Conservation (phyloP, 2,113 vertebrate species). For the Engystomops pustulosus region DNA sequence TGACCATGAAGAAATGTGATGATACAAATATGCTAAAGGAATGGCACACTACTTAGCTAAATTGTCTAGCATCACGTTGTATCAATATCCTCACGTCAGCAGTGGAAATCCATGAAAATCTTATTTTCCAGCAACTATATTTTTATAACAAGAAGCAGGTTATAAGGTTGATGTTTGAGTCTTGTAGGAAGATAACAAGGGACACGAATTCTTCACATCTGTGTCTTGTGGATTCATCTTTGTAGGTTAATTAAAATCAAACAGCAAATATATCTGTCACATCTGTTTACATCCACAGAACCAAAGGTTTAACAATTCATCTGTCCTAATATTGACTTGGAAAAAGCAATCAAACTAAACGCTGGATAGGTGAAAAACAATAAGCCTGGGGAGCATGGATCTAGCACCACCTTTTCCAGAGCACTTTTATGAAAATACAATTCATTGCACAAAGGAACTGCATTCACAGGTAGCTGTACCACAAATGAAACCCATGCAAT, state of each 20-base stretch:
- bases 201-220: constrained; percentile 45
- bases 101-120: neutral
- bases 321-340: constrained; percentile 50
- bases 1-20: neutral
- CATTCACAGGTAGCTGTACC: too few species aligned
- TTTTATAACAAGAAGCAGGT: constrained; percentile 19
- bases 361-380: neutral
- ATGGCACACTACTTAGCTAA: neutral
- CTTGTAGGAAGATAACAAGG: constrained; percentile 39
- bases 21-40: neutral
- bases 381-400: neutral
- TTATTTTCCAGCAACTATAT: neutral
- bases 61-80: neutral
- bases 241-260: constrained; percentile 51
- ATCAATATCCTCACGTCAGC: neutral
- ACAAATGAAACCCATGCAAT: too few species aligned
- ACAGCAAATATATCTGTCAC: constrained; percentile 50
- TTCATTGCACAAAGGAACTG: too few species aligned
- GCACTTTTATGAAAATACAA: neutral
- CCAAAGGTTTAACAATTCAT: constrained; percentile 27
- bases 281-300: constrained; percentile 39
- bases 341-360: constrained; percentile 41
- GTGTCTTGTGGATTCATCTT: constrained; percentile 46
- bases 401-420: neutral
- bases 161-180: constrained; percentile 31